phyloP scores from a whole-genome alignment of 2,888 invertebrate species.

The Strigamia maritima region DNA sequence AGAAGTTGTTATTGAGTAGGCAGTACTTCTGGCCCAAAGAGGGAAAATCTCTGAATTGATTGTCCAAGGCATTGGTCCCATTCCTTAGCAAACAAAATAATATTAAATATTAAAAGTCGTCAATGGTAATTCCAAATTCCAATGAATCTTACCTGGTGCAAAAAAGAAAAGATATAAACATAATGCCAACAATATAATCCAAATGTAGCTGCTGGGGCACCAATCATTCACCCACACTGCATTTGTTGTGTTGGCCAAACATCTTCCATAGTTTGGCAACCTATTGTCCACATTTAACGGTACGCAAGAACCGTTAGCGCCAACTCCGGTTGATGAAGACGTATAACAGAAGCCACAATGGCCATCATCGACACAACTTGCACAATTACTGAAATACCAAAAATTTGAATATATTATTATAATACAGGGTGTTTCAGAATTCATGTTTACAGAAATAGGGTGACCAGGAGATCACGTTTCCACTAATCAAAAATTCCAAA shows the following conservation, averaged over 20 bases:
- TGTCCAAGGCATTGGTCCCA: slow-evolving; percentile 60
- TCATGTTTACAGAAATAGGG: too few relatives aligned
- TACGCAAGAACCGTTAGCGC: slow-evolving; percentile 51
- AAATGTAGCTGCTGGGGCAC: slow-evolving; percentile 54
- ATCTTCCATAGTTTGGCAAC: slow-evolving; percentile 48
- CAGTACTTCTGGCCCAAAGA: slow-evolving; percentile 57
- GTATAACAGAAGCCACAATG: slow-evolving; percentile 56
- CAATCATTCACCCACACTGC: slow-evolving; percentile 53
- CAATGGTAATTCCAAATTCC: too few relatives aligned
- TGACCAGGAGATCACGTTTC: too few relatives aligned
- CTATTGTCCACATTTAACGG: slow-evolving; percentile 41
- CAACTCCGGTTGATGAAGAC: not conserved
- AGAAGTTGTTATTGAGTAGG: slow-evolving; percentile 54
- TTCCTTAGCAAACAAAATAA: slow-evolving; percentile 51
- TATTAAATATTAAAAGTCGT: too few relatives aligned
- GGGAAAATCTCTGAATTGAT: slow-evolving; percentile 60
- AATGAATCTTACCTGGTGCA: slow-evolving; percentile 51
- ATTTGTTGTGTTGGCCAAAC: slow-evolving; percentile 45
- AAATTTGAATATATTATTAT: too few relatives aligned
- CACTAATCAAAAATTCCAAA: too few relatives aligned
- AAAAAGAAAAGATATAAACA: slow-evolving; percentile 56
- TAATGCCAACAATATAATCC: slow-evolving; percentile 54
- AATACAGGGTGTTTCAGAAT: too few relatives aligned
- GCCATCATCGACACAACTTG: slow-evolving; percentile 52
- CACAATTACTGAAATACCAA: slow-evolving; percentile 50